Percentiles rank a stretch among this genome's conserved stretches.
Conservation (phyloP, 2,797 vertebrate species). For the Chaunax sp. region DNA sequence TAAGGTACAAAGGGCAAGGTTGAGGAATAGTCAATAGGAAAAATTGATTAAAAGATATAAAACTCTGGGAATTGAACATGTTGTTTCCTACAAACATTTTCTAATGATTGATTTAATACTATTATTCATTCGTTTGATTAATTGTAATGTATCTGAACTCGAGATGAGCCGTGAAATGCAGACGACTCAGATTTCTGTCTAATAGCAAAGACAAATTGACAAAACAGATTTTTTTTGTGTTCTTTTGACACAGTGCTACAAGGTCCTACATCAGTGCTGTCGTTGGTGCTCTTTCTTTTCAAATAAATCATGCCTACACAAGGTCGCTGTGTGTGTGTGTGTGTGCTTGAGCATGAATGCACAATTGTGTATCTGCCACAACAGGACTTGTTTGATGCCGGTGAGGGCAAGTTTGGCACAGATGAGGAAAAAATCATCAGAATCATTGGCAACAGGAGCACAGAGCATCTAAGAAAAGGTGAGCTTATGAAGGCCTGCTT, state of each 20-base stretch:
- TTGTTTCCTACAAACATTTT: not conserved
- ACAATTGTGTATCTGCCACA: conserved; percentile 35
- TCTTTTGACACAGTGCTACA: conserved; percentile 9
- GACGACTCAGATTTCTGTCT: not conserved
- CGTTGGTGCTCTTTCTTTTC: conserved; percentile 6
- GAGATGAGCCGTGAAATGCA: not conserved
- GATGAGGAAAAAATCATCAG: conserved; percentile 95
- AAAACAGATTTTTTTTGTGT: not conserved
- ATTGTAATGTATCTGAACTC: not conserved
- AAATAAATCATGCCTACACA: conserved; percentile 20
- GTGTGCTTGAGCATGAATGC: conserved; percentile 11
- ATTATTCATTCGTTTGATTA: not conserved
- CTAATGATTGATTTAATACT: not conserved
- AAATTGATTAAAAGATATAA: conserved; percentile 25
- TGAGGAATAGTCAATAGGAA: conserved; percentile 18
- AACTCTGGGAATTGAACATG: conserved; percentile 9
- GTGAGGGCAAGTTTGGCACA: conserved; percentile 92
- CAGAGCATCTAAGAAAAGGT: conserved; percentile 91
- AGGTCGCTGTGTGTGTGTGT: conserved; percentile 8
- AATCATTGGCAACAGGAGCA: conserved; percentile 92
- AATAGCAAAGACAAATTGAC: not conserved
- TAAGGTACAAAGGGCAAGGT: conserved; percentile 39
- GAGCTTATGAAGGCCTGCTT: conserved; percentile 16
- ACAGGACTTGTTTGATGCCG: conserved; percentile 92
- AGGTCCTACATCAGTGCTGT: conserved; percentile 21